Percentiles rank a stretch among this genome's conserved stretches.
Evolutionary conservation across 1,140 invertebrate species (phyloP).

Genomic region (Hormaphis cornu): DNA sequence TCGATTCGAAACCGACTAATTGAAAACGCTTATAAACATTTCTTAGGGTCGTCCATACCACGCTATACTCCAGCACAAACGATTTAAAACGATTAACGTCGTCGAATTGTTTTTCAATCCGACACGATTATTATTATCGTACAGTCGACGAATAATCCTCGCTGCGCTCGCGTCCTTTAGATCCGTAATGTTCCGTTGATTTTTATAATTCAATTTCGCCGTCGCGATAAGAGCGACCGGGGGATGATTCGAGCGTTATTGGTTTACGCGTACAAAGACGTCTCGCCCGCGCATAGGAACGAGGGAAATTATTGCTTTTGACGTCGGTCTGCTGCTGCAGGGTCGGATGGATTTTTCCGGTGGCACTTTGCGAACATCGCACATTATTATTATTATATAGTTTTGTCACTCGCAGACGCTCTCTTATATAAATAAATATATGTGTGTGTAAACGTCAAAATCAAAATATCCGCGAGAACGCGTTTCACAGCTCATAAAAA

Average conservation of each 20-base stretch:
- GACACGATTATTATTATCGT: conserved; percentile 1
- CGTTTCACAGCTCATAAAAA: neutral
- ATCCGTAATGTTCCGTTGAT: neutral
- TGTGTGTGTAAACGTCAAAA: neutral
- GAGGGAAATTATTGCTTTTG: conserved; percentile 19
- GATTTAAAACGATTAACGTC: too few relatives aligned
- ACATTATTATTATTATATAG: too few relatives aligned
- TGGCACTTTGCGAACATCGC: neutral
- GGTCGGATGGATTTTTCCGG: neutral
- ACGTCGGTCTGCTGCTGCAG: neutral
- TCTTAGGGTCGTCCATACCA: too few relatives aligned
- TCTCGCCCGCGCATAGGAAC: neutral
- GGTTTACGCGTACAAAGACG: conserved; percentile 1
- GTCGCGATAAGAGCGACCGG: neutral
- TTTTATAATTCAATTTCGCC: conserved; percentile 18
- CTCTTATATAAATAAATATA: neutral
- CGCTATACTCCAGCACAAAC: too few relatives aligned
- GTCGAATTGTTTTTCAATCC: neutral
- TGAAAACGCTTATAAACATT: too few relatives aligned
- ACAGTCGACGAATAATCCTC: neutral
- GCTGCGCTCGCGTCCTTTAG: neutral
- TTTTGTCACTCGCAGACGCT: conserved; percentile 3
- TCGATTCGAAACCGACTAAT: too few relatives aligned
- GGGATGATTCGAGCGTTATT: conserved; percentile 10
- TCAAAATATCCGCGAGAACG: neutral